Conservation (phyloP, 2,113 vertebrate genomes). For the Amphilophus citrinellus region DNA sequence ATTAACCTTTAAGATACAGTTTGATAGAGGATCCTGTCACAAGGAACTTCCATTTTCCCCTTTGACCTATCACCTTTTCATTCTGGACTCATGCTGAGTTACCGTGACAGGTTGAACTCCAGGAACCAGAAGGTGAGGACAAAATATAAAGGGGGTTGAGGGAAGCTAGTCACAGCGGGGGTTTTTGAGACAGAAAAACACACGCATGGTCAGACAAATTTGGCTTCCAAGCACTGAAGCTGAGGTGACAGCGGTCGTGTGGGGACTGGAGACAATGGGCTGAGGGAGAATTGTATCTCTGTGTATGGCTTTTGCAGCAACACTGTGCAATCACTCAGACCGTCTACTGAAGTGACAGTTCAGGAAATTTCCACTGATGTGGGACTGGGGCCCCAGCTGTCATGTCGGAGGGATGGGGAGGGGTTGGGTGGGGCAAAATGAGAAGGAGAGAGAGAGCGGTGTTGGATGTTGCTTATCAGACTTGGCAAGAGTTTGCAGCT, state of each 20-base stretch:
- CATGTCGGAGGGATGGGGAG: constrained; percentile 42
- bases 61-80: constrained; percentile 73
- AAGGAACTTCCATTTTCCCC: constrained; percentile 13
- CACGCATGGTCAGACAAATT: constrained; percentile 52
- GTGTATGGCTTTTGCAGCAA: constrained; percentile 48
- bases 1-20: constrained; percentile 35
- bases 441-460: constrained; percentile 14
- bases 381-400: constrained; percentile 69
- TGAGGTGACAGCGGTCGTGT: constrained; percentile 61
- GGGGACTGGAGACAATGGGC: constrained; percentile 41
- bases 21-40: neutral
- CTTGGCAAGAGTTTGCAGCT: constrained; percentile 58
- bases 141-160: constrained; percentile 23
- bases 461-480: constrained; percentile 70
- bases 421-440: constrained; percentile 37
- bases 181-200: constrained; percentile 28
- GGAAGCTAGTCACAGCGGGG: constrained; percentile 25
- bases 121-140: constrained; percentile 53
- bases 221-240: constrained; percentile 40
- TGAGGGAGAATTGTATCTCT: constrained; percentile 36
- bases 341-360: constrained; percentile 71
- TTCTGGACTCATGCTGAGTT: constrained; percentile 48
- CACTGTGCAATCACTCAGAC: constrained; percentile 48
- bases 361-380: constrained; percentile 75
- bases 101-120: constrained; percentile 67